Percentiles rank a stretch among this genome's conserved stretches.
These are phyloP conservation scores for Sphenopsis melanotis DNA, from an alignment of 2,797 vertebrate species.

Conservation along the genomic window DNA sequence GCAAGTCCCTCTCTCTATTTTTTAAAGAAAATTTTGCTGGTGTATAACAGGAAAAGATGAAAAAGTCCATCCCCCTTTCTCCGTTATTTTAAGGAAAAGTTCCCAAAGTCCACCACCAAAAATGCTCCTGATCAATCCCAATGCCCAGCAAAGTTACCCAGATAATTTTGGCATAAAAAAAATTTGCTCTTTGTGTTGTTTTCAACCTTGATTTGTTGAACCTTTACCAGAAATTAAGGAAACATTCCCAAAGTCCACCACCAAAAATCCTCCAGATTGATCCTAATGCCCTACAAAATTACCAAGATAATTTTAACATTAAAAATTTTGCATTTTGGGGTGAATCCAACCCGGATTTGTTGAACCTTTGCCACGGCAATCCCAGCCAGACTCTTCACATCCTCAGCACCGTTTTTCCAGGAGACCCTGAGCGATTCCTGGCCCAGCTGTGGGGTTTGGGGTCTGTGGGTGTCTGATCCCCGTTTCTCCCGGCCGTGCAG, in stretches of 20 bases:
- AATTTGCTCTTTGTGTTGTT: no score
- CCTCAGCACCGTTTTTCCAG: neutral
- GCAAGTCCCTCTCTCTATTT: fast-evolving
- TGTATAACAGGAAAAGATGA: neutral
- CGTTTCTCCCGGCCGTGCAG: no score
- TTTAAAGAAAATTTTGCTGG: no score
- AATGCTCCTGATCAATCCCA: fast-evolving
- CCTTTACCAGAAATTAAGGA: neutral
- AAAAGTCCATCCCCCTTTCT: neutral
- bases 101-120: neutral
- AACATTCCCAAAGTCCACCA: neutral
- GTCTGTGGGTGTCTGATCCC: no score
- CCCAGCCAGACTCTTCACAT: fast-evolving
- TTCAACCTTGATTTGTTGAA: neutral
- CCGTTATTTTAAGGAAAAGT: neutral
- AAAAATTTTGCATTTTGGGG: neutral
- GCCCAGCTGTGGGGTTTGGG: no score
- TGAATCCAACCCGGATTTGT: neutral
- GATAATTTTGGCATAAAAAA: neutral
- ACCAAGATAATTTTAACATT: neutral
- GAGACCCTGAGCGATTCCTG: fast-evolving
- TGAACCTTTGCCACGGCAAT: neutral
- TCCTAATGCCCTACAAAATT: fast-evolving
- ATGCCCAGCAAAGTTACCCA: fast-evolving
- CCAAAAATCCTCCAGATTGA: fast-evolving